Percentiles rank a stretch among this genome's conserved stretches.
These are phyloP conservation scores for Alethe castanea DNA, from an alignment of 2,113 vertebrate genomes.

Conservation along the genomic window DNA sequence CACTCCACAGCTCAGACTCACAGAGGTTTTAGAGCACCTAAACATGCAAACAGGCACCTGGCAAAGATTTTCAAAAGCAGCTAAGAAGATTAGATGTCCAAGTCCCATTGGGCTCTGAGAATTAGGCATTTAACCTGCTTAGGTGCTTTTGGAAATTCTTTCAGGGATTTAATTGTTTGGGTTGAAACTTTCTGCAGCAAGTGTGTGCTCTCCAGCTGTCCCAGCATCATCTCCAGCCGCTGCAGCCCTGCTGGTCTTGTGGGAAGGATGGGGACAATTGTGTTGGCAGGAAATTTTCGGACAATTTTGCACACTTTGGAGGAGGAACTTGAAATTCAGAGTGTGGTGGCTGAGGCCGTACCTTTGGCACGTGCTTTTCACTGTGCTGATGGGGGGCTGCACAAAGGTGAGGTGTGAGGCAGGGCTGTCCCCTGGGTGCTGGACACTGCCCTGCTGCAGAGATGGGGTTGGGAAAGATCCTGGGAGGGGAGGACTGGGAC, in stretches of 20 bases:
- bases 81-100: conserved; percentile 39
- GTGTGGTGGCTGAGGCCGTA: rapidly evolving
- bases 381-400: background rate
- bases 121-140: conserved; percentile 41
- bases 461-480: background rate
- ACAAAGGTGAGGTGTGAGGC: background rate
- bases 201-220: background rate
- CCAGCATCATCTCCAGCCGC: background rate
- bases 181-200: conserved; percentile 1
- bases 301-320: background rate
- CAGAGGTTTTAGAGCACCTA: conserved; percentile 6
- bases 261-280: background rate
- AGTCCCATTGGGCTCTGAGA: conserved; percentile 24
- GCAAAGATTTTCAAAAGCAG: conserved; percentile 48
- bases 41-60: conserved; percentile 31
- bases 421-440: background rate
- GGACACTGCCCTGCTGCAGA: background rate
- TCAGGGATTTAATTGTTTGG: conserved; percentile 24
- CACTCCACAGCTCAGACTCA: background rate
- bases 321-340: background rate
- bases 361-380: rapidly evolving
- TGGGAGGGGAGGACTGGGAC: background rate
- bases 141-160: conserved; percentile 37
- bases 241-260: background rate
- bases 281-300: background rate